phyloP scores from a whole-genome alignment of 1,140 invertebrate genomes.

The Cataglyphis hispanica region DNA sequence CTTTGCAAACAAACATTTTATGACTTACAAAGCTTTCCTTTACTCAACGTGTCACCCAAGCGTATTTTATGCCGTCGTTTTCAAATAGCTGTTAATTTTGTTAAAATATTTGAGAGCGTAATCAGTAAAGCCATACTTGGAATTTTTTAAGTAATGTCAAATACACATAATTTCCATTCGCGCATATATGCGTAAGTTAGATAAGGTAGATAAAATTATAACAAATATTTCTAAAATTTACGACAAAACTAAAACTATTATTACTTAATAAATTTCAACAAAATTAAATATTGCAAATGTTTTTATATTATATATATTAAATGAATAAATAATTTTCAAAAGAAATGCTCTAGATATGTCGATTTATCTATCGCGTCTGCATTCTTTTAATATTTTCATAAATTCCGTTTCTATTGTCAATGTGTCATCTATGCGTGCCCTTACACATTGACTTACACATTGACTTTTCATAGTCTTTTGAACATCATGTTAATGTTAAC shows the following conservation, averaged over 20 bases:
- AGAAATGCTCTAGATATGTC: background rate
- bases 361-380: no score
- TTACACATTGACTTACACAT: no score
- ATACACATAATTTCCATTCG: background rate
- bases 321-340: background rate
- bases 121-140: background rate
- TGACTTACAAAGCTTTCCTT: constrained; percentile 6
- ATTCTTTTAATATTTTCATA: no score
- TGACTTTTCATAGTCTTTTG: no score
- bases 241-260: background rate
- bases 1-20: constrained; percentile 37
- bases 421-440: no score
- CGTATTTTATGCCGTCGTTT: background rate
- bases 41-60: background rate
- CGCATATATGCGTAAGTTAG: background rate
- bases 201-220: background rate
- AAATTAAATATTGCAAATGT: background rate
- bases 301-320: background rate
- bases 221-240: background rate
- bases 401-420: no score
- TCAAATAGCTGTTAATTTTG: constrained; percentile 4
- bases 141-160: background rate
- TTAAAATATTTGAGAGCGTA: constrained; percentile 14
- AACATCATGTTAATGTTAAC: no score
- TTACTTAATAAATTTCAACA: background rate